phyloP scores from a whole-genome alignment of 2,797 vertebrate species.

The Rallus crepitans region DNA sequence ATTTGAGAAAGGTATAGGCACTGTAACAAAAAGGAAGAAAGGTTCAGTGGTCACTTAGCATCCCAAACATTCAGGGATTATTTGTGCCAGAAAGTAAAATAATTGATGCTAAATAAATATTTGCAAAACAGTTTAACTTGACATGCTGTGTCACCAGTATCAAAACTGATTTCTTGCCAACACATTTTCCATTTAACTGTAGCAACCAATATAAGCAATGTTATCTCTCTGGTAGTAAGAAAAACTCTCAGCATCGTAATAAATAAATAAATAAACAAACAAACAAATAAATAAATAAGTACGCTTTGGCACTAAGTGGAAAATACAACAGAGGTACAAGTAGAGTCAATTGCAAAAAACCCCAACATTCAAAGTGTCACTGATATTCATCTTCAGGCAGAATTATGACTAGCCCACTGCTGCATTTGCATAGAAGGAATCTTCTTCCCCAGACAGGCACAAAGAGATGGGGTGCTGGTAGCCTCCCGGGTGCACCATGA shows the following conservation, averaged over 20 bases:
- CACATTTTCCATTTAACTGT: neutral
- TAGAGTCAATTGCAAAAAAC: neutral
- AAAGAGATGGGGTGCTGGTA: neutral
- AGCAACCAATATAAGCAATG: neutral
- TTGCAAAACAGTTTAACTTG: neutral
- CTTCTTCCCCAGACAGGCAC: neutral
- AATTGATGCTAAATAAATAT: neutral
- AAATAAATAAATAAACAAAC: neutral
- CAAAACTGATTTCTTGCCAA: neutral
- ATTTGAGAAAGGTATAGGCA: neutral
- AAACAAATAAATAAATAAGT: neutral
- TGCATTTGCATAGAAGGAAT: neutral
- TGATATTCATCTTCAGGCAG: neutral
- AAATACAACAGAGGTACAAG: neutral
- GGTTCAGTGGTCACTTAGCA: neutral
- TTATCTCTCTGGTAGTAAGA: neutral
- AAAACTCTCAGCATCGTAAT: neutral
- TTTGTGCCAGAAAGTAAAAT: neutral
- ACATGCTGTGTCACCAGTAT: neutral
- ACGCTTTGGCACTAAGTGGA: neutral
- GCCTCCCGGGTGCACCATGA: neutral
- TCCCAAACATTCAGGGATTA: neutral
- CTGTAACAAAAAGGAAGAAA: neutral
- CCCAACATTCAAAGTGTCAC: neutral
- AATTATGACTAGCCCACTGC: neutral